Evolutionary conservation across 1,140 invertebrate species (phyloP).

Genomic region (Nasonia vitripennis): DNA sequence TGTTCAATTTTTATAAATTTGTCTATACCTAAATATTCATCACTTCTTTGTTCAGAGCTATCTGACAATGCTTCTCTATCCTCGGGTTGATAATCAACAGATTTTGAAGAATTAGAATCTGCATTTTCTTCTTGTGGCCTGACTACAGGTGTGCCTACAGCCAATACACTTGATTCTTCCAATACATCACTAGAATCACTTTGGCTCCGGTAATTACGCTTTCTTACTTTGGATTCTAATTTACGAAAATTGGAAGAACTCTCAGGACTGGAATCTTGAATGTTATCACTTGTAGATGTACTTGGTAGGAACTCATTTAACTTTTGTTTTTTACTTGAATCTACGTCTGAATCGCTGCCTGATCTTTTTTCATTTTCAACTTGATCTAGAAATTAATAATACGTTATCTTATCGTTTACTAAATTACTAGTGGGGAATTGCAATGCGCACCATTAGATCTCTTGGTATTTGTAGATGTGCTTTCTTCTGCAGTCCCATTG

Average conservation of each 20-base stretch:
- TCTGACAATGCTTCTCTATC: constrained; percentile 19
- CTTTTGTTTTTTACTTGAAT: constrained; percentile 64
- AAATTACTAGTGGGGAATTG: not conserved
- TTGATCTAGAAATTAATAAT: constrained; percentile 2
- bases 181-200: constrained; percentile 27
- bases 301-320: constrained; percentile 53
- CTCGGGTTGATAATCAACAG: not conserved
- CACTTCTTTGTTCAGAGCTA: constrained; percentile 42
- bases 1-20: constrained; percentile 7
- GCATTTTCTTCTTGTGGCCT: not conserved
- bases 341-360: constrained; percentile 64
- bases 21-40: constrained; percentile 13
- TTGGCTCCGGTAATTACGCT: constrained; percentile 60
- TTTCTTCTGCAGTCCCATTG: not conserved
- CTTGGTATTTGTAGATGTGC: not conserved
- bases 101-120: constrained; percentile 37
- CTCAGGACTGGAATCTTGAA: constrained; percentile 27
- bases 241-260: constrained; percentile 51
- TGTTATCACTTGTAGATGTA: constrained; percentile 26
- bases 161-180: constrained; percentile 34
- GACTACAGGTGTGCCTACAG: constrained; percentile 16
- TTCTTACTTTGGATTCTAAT: constrained; percentile 54
- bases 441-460: constrained; percentile 3
- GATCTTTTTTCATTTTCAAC: constrained; percentile 65
- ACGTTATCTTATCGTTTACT: not conserved